A percentile compares a stretch with the other conserved stretches of the same genome.
These are phyloP conservation scores for Erebia aethiops DNA, from an alignment of 2,888 invertebrate genomes.

Conservation along the genomic window DNA sequence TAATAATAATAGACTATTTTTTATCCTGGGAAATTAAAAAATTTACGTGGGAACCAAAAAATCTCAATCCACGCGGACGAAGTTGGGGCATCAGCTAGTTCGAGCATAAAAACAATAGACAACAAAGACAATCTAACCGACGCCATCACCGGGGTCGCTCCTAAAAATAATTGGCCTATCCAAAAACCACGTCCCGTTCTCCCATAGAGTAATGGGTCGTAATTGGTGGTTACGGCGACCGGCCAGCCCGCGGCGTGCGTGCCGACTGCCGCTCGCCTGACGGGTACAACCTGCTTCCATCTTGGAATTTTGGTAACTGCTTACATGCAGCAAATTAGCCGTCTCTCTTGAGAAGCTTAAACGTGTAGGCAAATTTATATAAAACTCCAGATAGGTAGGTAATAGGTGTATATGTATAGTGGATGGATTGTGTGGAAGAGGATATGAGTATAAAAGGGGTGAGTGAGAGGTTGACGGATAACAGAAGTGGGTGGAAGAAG, in stretches of 20 bases:
- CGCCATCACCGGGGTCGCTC: slow-evolving; percentile 12
- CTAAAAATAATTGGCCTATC: slow-evolving; percentile 19
- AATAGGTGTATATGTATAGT: no score
- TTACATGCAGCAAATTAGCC: background rate
- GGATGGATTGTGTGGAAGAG: no score
- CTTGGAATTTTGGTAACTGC: slow-evolving; percentile 12
- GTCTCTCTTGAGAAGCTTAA: background rate
- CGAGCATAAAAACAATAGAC: slow-evolving; percentile 10
- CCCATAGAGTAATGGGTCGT: slow-evolving; percentile 59
- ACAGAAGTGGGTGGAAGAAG: no score
- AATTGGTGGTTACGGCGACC: slow-evolving; percentile 53
- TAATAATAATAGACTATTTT: background rate
- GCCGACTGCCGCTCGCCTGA: background rate
- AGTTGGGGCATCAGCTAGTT: background rate
- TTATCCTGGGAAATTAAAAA: background rate
- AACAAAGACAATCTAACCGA: background rate
- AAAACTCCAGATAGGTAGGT: no score
- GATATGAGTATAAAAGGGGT: no score
- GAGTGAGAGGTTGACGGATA: no score
- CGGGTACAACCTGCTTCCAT: background rate
- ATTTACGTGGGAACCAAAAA: no score
- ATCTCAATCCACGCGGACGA: no score
- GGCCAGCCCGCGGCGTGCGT: slow-evolving; percentile 46
- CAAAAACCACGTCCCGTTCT: slow-evolving; percentile 41
- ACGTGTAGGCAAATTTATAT: no score